phyloP scores from a whole-genome alignment of 2,888 invertebrate genomes.

The Linhomoeus sp. region DNA sequence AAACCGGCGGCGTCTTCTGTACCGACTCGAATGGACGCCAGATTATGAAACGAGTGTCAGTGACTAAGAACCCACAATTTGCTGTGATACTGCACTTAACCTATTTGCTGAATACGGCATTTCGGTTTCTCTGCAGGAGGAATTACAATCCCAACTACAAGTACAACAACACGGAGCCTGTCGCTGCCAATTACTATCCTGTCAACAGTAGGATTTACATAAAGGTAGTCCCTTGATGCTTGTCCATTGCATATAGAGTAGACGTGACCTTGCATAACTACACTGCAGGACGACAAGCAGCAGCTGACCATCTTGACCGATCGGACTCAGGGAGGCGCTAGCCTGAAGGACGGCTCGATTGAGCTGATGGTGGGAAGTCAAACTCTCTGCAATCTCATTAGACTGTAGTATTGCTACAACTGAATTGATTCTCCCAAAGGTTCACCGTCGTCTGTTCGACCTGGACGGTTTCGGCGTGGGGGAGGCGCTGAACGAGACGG shows the following conservation, averaged over 20 bases:
- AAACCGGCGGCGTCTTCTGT: slow-evolving; percentile 48
- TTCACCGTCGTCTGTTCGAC: slow-evolving; percentile 57
- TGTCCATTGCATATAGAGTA: not conserved
- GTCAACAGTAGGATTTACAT: slow-evolving; percentile 53
- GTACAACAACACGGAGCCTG: slow-evolving; percentile 44
- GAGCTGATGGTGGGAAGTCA: slow-evolving; percentile 19
- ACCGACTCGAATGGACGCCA: slow-evolving; percentile 78
- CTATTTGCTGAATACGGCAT: too few relatives aligned
- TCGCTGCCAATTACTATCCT: slow-evolving; percentile 81
- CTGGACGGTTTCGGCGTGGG: slow-evolving; percentile 86
- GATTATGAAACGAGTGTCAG: slow-evolving; percentile 12
- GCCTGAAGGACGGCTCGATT: slow-evolving; percentile 14
- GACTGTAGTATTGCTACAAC: not conserved
- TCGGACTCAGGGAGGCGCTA: slow-evolving; percentile 24
- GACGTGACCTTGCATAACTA: not conserved
- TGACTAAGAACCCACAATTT: too few relatives aligned
- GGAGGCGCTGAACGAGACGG: slow-evolving; percentile 66
- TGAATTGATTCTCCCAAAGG: too few relatives aligned
- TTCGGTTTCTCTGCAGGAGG: slow-evolving; percentile 11
- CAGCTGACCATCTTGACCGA: slow-evolving; percentile 32
- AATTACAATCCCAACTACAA: slow-evolving; percentile 49
- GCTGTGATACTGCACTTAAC: too few relatives aligned
- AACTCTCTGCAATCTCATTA: not conserved
- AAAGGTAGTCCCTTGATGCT: slow-evolving; percentile 3
- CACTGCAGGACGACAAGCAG: slow-evolving; percentile 8